Evolutionary conservation across 2,113 vertebrate species (phyloP).

Genomic region (Anguilla japonica): DNA sequence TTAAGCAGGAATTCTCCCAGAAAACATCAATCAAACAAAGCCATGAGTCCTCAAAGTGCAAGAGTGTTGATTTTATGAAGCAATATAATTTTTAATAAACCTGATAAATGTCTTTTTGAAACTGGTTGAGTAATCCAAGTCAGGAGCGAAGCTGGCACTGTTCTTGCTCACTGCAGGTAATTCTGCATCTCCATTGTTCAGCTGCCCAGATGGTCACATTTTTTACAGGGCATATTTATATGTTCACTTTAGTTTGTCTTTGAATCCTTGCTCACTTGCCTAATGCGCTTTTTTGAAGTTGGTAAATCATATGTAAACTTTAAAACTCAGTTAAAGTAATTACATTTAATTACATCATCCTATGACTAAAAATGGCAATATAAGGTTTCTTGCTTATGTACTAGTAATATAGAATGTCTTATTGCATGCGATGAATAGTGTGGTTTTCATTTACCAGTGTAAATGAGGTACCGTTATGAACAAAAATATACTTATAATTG

Average conservation of each 20-base stretch:
- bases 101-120: background rate
- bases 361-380: constrained; percentile 56
- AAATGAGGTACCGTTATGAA: constrained; percentile 64
- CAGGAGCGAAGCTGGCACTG: background rate
- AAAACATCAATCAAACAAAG: no score
- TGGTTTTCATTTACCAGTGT: constrained; percentile 59
- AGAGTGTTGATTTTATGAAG: background rate
- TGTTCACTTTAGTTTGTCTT: background rate
- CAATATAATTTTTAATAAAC: background rate
- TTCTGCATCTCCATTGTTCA: background rate
- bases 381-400: constrained; percentile 34
- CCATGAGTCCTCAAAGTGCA: no score
- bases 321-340: constrained; percentile 63
- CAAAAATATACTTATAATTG: constrained; percentile 56
- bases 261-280: constrained; percentile 4
- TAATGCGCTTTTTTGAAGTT: constrained; percentile 55
- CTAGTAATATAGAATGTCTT: constrained; percentile 61
- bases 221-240: background rate
- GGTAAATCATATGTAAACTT: constrained; percentile 64
- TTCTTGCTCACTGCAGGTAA: background rate
- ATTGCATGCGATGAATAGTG: constrained; percentile 45
- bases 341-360: constrained; percentile 60
- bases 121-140: background rate
- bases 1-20: no score
- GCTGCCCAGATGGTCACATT: background rate